Evolutionary conservation across 2,113 vertebrate genomes (phyloP).

Genomic region (Entelurus aequoreus): DNA sequence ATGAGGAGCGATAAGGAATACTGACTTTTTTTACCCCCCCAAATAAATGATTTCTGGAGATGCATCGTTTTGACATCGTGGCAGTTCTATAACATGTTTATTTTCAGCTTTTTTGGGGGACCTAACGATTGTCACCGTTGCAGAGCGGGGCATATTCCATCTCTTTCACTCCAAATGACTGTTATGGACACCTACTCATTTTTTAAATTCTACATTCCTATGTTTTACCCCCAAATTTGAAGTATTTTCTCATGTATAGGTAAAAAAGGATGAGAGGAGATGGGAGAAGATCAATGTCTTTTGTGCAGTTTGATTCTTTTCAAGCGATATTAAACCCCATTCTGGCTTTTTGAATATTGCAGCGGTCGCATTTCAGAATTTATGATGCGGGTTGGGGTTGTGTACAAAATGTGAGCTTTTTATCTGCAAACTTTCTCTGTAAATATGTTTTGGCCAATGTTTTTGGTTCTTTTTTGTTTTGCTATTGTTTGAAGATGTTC

Average conservation of each 20-base stretch:
- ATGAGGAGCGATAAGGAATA: slow-evolving; percentile 63
- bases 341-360: slow-evolving; percentile 61
- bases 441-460: slow-evolving; percentile 71
- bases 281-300: slow-evolving; percentile 60
- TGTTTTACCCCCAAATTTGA: slow-evolving; percentile 65
- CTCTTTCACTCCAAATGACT: slow-evolving; percentile 65
- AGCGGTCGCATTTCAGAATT: slow-evolving; percentile 71
- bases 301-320: slow-evolving; percentile 61
- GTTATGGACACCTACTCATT: slow-evolving; percentile 69
- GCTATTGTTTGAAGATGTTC: slow-evolving; percentile 76
- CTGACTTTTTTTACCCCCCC: slow-evolving; percentile 62
- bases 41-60: slow-evolving; percentile 40
- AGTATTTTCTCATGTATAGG: slow-evolving; percentile 72
- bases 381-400: slow-evolving; percentile 62
- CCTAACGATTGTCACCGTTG: slow-evolving; percentile 52
- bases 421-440: slow-evolving; percentile 72
- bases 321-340: slow-evolving; percentile 60
- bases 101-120: slow-evolving; percentile 55
- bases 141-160: slow-evolving; percentile 39
- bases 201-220: slow-evolving; percentile 72
- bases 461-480: slow-evolving; percentile 75
- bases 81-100: slow-evolving; percentile 66
- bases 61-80: slow-evolving; percentile 62
- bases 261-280: slow-evolving; percentile 55
- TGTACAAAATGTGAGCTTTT: slow-evolving; percentile 73